These are phyloP conservation scores for Agonopterix subpropinquella DNA, from an alignment of 2,888 invertebrate species.

Conservation along the genomic window DNA sequence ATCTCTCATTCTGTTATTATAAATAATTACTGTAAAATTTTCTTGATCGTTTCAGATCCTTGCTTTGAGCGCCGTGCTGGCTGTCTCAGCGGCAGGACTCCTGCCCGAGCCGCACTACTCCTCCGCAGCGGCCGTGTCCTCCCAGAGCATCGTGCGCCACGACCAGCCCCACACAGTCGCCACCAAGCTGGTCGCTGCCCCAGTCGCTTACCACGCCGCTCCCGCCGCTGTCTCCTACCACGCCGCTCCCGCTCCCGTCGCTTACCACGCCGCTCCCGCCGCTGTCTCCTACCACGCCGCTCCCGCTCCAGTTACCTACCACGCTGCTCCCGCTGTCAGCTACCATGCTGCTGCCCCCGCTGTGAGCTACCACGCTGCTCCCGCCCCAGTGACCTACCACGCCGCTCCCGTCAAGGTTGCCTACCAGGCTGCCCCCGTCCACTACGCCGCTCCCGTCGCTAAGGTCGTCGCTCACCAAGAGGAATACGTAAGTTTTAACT, in stretches of 20 bases:
- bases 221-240: slow-evolving; percentile 19
- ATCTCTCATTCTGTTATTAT: background rate
- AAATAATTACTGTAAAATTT: slow-evolving; percentile 1
- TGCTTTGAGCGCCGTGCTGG: slow-evolving; percentile 50
- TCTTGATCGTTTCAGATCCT: slow-evolving; percentile 35
- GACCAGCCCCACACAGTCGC: slow-evolving; percentile 24
- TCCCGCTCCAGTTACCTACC: slow-evolving; percentile 18
- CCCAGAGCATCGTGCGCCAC: slow-evolving; percentile 52
- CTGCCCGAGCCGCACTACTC: slow-evolving; percentile 54
- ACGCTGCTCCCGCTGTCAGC: slow-evolving; percentile 16
- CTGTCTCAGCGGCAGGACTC: slow-evolving; percentile 54
- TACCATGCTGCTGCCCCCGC: slow-evolving; percentile 14
- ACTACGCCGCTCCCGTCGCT: slow-evolving; percentile 19
- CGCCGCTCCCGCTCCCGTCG: slow-evolving; percentile 20
- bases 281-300: slow-evolving; percentile 26
- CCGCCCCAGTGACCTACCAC: slow-evolving; percentile 21
- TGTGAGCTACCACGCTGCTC: slow-evolving; percentile 16
- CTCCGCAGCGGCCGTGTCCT: slow-evolving; percentile 48
- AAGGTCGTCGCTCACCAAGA: slow-evolving; percentile 34
- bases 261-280: slow-evolving; percentile 21
- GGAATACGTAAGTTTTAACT: slow-evolving; percentile 35
- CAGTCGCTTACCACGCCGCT: slow-evolving; percentile 11
- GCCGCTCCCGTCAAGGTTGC: slow-evolving; percentile 31
- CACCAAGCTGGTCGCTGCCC: slow-evolving; percentile 3
- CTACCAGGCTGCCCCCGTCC: slow-evolving; percentile 21